These are phyloP conservation scores for Celastrina argiolus DNA, from an alignment of 2,888 invertebrate genomes.

Conservation along the genomic window DNA sequence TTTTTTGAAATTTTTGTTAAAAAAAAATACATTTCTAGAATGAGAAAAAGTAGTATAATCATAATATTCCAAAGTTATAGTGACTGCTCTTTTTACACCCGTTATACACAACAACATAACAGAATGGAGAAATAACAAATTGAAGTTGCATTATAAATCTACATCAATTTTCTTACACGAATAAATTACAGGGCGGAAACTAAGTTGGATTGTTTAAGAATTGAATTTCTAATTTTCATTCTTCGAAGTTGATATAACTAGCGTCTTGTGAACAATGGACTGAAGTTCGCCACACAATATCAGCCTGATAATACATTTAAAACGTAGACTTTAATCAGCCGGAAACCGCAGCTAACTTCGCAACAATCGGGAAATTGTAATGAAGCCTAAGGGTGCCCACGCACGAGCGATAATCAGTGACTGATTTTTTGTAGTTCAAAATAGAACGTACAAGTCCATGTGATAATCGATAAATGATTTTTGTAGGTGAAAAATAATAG, in stretches of 20 bases:
- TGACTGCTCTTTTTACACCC: too few species aligned
- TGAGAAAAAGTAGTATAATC: too few species aligned
- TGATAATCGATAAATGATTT: too few species aligned
- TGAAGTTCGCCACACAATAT: conserved; percentile 9
- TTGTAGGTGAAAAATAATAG: too few species aligned
- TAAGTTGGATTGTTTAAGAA: conserved; percentile 14
- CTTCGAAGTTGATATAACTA: conserved; percentile 14
- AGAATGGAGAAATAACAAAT: not conserved
- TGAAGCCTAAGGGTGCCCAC: too few species aligned
- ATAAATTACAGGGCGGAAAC: conserved; percentile 21
- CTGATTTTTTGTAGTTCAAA: too few species aligned
- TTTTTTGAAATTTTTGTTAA: too few species aligned
- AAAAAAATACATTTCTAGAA: too few species aligned
- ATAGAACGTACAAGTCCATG: too few species aligned
- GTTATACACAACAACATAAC: not conserved
- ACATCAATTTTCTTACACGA: not conserved
- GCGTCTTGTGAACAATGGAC: not conserved
- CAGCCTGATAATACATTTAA: not conserved
- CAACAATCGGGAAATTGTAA: too few species aligned
- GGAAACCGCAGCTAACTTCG: conserved; percentile 5
- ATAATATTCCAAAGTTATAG: too few species aligned
- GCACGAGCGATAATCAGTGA: too few species aligned
- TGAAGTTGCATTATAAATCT: not conserved
- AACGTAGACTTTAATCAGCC: conserved; percentile 6
- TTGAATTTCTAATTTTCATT: conserved; percentile 22